Percentiles rank a stretch among this genome's conserved stretches.
phyloP scores from a whole-genome alignment of 2,888 invertebrate species.

The Zonitis immaculata region DNA sequence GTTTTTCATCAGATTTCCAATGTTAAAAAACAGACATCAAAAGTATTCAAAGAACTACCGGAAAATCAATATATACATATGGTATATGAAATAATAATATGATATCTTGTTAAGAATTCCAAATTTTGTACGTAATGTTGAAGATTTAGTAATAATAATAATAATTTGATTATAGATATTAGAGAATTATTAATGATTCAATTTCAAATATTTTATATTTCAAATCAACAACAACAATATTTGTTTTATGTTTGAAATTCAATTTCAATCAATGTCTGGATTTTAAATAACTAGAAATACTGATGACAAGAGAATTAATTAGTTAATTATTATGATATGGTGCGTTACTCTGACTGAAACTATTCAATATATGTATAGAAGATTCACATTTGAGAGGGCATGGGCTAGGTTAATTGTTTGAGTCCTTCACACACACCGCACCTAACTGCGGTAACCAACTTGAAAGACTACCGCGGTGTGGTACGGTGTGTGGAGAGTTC shows the following conservation, averaged over 20 bases:
- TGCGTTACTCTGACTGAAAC: no score
- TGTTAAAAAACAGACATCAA: neutral
- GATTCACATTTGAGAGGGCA: no score
- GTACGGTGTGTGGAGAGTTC: no score
- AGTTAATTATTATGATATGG: no score
- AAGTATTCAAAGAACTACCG: neutral
- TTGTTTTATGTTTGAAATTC: neutral
- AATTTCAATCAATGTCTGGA: neutral
- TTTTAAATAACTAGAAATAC: no score
- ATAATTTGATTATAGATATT: no score
- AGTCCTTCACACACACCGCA: no score
- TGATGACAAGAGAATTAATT: no score
- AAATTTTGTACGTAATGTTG: slow-evolving; percentile 2
- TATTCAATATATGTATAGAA: no score
- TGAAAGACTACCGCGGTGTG: no score
- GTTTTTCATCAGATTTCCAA: neutral
- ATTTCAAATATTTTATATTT: neutral
- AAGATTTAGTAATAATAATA: neutral
- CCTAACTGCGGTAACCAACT: no score
- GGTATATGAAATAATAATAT: slow-evolving; percentile 3
- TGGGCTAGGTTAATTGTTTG: no score
- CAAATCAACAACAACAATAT: neutral
- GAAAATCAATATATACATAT: slow-evolving; percentile 7
- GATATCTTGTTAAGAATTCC: slow-evolving; percentile 4
- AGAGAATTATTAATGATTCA: neutral